Evolutionary conservation across 2,888 invertebrate genomes (phyloP).

Genomic region (Gortyna flavago): DNA sequence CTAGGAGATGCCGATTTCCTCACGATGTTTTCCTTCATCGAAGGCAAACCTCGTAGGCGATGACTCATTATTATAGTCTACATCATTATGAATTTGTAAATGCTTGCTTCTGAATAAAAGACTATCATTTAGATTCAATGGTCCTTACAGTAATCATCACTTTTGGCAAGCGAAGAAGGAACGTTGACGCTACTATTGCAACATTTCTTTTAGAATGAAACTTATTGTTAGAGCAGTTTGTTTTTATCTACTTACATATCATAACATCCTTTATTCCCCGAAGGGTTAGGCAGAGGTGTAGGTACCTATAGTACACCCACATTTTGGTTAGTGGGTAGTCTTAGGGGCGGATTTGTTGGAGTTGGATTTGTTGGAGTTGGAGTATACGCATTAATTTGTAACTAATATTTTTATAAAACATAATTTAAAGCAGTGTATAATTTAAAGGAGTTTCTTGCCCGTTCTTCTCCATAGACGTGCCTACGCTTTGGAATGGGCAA

Average conservation of each 20-base stretch:
- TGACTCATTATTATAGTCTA: background rate
- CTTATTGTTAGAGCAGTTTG: background rate
- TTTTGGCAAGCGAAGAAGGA: slow-evolving; percentile 25
- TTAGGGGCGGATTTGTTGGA: too few species aligned
- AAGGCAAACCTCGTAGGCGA: background rate
- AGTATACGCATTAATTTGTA: too few species aligned
- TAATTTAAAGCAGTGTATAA: too few species aligned
- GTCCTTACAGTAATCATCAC: background rate
- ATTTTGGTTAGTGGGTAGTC: too few species aligned
- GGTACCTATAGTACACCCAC: too few species aligned
- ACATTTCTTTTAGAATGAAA: background rate
- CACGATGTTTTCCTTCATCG: too few species aligned
- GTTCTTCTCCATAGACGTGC: too few species aligned
- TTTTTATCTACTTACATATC: background rate
- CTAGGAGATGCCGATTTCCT: too few species aligned
- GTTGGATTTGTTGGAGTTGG: too few species aligned
- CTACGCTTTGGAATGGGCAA: too few species aligned
- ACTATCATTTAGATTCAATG: slow-evolving; percentile 28
- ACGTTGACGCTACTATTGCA: background rate
- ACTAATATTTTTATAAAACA: too few species aligned
- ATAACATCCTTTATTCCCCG: background rate
- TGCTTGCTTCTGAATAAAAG: background rate
- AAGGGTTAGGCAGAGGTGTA: background rate
- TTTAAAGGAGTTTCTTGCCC: too few species aligned
- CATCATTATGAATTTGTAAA: background rate